phyloP scores from a whole-genome alignment of 2,113 vertebrate species.

The Tringa solitaria region DNA sequence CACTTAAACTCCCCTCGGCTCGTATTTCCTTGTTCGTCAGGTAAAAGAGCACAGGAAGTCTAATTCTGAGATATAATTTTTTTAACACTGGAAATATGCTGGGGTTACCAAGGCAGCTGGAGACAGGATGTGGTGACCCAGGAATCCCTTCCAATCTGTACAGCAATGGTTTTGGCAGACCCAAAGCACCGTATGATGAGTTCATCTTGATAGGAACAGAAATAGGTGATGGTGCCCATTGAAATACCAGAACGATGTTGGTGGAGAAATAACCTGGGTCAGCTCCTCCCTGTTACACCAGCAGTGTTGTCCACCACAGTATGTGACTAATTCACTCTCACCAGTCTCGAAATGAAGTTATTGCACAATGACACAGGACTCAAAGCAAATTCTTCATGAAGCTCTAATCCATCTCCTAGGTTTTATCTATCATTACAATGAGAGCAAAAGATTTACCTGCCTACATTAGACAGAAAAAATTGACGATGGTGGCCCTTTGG shows the following conservation, averaged over 20 bases:
- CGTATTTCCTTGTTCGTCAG: neutral
- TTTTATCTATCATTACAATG: neutral
- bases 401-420: neutral
- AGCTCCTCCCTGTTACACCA: neutral
- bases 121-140: neutral
- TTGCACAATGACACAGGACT: neutral
- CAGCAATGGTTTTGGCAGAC: neutral
- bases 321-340: neutral
- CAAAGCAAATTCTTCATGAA: neutral
- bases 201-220: neutral
- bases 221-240: neutral
- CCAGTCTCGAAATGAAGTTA: neutral
- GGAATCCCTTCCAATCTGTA: neutral
- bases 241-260: neutral
- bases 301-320: neutral
- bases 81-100: neutral
- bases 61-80: neutral
- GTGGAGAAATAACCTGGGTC: neutral
- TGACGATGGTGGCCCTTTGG: neutral
- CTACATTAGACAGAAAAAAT: neutral
- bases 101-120: neutral
- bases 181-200: neutral
- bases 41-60: neutral
- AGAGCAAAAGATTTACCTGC: neutral
- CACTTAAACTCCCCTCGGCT: neutral